Conservation (phyloP, 2,888 invertebrate species). For the Scelioninae gen. 1 region DNA sequence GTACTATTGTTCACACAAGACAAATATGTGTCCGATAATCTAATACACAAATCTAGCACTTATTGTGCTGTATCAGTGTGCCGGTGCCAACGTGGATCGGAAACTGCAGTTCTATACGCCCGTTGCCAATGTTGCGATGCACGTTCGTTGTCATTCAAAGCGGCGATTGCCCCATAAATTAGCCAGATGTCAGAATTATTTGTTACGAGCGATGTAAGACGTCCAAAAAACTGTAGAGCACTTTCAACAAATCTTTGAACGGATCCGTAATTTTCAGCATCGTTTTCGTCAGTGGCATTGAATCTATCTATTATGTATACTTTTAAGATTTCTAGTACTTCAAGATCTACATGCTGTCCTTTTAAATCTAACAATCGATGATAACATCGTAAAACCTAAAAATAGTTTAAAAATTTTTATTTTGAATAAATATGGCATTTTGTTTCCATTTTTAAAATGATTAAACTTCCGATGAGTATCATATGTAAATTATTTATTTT, state of each 20-base stretch:
- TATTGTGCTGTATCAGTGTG: constrained; percentile 86
- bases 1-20: constrained; percentile 85
- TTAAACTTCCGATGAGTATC: no score
- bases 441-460: background rate
- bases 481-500: no score
- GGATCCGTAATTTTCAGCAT: constrained; percentile 85
- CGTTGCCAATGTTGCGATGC: constrained; percentile 90
- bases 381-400: constrained; percentile 90
- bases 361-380: constrained; percentile 94
- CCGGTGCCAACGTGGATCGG: constrained; percentile 88
- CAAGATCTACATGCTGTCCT: constrained; percentile 90
- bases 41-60: constrained; percentile 87
- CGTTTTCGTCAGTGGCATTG: constrained; percentile 79
- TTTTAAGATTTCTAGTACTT: constrained; percentile 90
- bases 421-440: constrained; percentile 47
- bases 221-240: constrained; percentile 89
- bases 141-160: constrained; percentile 81
- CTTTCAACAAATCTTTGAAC: constrained; percentile 84
- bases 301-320: constrained; percentile 88
- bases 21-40: constrained; percentile 86
- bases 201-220: constrained; percentile 89
- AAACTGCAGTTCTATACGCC: constrained; percentile 89
- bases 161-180: constrained; percentile 90
- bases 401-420: no score
- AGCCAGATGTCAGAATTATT: constrained; percentile 92